phyloP scores from a whole-genome alignment of 2,113 vertebrate species.

The Etheostoma cragini region DNA sequence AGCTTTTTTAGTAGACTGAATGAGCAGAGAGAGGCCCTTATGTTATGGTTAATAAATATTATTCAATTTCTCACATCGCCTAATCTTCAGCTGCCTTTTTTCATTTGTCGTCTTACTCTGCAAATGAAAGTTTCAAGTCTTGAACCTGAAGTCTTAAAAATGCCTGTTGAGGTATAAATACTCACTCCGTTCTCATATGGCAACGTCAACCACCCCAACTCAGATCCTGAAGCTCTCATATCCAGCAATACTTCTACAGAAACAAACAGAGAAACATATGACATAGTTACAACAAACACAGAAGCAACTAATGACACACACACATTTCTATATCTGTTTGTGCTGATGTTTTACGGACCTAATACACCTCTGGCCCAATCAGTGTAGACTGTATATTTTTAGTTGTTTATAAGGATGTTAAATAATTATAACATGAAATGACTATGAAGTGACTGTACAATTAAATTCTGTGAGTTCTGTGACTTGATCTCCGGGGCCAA shows the following conservation, averaged over 20 bases:
- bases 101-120: not conserved
- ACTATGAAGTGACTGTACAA: conserved; percentile 20
- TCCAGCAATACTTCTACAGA: conserved; percentile 92
- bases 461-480: conserved; percentile 13
- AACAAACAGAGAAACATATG: conserved; percentile 35
- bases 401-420: not conserved
- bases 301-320: conserved; percentile 1
- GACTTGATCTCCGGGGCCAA: conserved; percentile 48
- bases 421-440: not conserved
- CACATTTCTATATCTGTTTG: too few relatives aligned
- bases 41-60: conserved; percentile 31
- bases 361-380: not conserved
- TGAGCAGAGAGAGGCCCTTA: conserved; percentile 25
- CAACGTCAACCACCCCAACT: conserved; percentile 93
- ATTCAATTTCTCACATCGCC: conserved; percentile 21
- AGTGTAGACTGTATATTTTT: not conserved
- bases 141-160: conserved; percentile 66
- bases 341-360: not conserved
- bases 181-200: conserved; percentile 93
- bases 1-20: conserved; percentile 37
- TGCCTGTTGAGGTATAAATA: conserved; percentile 71
- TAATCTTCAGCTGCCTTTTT: not conserved
- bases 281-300: conserved; percentile 1
- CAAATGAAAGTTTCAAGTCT: conserved; percentile 22
- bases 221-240: conserved; percentile 90